These are phyloP conservation scores for Charadrius vociferus DNA, from an alignment of 2,113 vertebrate species.

Conservation along the genomic window DNA sequence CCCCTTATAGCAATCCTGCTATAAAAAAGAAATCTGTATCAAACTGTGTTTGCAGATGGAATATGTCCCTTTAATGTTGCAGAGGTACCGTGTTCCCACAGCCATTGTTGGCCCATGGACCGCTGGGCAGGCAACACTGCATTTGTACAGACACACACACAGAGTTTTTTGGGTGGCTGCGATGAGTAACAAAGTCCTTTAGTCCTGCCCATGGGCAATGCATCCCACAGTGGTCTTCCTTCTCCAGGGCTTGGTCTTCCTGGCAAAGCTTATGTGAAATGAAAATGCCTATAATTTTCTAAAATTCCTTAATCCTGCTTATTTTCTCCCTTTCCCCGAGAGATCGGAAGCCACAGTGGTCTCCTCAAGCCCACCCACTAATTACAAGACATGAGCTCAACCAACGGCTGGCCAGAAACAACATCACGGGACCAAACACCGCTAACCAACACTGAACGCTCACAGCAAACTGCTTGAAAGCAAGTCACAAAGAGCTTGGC, in stretches of 20 bases:
- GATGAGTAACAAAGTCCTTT: neutral
- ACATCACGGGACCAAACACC: constrained; percentile 19
- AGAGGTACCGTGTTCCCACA: neutral
- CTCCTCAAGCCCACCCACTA: constrained; percentile 51
- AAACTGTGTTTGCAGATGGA: neutral
- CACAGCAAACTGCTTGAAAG: neutral
- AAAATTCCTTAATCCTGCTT: constrained; percentile 66
- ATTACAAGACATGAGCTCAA: constrained; percentile 65
- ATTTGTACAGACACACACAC: neutral
- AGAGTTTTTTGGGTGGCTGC: neutral
- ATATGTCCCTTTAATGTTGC: neutral
- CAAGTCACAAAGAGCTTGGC: neutral
- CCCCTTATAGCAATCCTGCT: neutral
- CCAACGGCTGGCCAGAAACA: constrained; percentile 34
- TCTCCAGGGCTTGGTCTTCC: constrained; percentile 6
- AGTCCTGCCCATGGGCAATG: neutral
- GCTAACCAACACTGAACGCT: neutral
- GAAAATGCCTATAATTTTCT: constrained; percentile 51
- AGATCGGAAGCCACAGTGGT: constrained; percentile 45
- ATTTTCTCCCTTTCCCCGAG: constrained; percentile 63
- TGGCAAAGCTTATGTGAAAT: constrained; percentile 14
- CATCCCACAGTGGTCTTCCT: neutral
- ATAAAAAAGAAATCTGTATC: neutral
- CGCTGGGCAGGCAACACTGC: neutral
- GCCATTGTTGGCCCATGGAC: neutral